A percentile compares a stretch with the other conserved stretches of the same genome.
phyloP scores from a whole-genome alignment of 2,888 invertebrate genomes.

The Nomada flava region DNA sequence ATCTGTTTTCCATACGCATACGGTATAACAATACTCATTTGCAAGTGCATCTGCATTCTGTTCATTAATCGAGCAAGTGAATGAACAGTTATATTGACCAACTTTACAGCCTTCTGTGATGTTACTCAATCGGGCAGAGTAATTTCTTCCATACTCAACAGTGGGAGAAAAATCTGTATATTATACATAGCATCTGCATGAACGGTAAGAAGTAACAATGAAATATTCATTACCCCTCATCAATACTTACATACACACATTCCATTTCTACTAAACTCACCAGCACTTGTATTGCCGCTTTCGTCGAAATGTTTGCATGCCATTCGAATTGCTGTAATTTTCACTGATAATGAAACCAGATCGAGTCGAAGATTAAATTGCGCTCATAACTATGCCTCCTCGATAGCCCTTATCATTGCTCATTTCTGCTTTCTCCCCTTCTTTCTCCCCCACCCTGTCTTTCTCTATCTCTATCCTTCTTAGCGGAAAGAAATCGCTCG shows the following conservation, averaged over 20 bases:
- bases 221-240: not conserved
- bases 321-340: conserved; percentile 26
- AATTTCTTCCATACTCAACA: too few relatives aligned
- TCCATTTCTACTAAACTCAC: not conserved
- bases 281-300: not conserved
- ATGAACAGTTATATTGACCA: too few relatives aligned
- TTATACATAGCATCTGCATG: not conserved
- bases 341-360: conserved; percentile 29
- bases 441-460: not conserved
- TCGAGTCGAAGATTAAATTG: conserved; percentile 45
- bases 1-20: too few relatives aligned
- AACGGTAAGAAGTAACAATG: not conserved
- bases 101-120: too few relatives aligned
- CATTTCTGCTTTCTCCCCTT: not conserved
- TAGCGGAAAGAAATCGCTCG: conserved; percentile 50
- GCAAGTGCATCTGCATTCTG: too few relatives aligned
- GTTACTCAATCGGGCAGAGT: too few relatives aligned
- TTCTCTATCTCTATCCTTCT: not conserved
- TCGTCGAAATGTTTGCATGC: not conserved
- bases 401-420: conserved; percentile 37
- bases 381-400: conserved; percentile 33
- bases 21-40: too few relatives aligned
- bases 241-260: not conserved
- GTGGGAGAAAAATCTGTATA: not conserved
- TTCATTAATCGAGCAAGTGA: too few relatives aligned